A percentile compares a stretch with the other conserved stretches of the same genome.
Evolutionary conservation across 2,113 vertebrate genomes (phyloP).

Genomic region (Equus przewalskii): DNA sequence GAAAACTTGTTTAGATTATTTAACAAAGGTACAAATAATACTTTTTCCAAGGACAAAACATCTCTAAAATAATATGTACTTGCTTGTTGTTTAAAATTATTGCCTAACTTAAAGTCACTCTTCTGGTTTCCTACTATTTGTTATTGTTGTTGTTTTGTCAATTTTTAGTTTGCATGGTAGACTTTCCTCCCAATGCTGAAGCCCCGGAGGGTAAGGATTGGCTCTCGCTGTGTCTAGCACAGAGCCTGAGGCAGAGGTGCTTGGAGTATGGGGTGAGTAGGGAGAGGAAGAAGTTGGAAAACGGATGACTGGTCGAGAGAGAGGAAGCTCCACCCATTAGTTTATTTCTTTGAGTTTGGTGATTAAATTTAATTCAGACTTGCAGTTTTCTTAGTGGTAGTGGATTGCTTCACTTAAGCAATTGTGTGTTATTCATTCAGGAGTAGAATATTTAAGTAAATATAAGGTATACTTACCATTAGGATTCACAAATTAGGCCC

Average conservation of each 20-base stretch:
- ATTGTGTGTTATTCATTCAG: not conserved
- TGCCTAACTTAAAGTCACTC: not conserved
- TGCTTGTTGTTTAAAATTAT: not conserved
- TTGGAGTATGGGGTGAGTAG: not conserved
- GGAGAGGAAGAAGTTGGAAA: not conserved
- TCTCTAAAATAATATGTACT: not conserved
- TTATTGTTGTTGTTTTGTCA: not conserved
- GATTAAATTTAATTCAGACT: not conserved
- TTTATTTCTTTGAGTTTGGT: not conserved
- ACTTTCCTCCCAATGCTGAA: not conserved
- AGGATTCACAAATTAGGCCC: not conserved
- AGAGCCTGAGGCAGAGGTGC: too few species aligned
- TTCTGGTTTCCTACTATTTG: not conserved
- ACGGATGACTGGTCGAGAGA: not conserved
- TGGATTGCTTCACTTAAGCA: not conserved
- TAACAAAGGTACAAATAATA: not conserved
- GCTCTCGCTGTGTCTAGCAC: accelerated
- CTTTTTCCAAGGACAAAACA: not conserved
- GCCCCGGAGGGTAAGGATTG: not conserved
- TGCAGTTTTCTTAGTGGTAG: not conserved
- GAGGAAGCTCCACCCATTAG: not conserved
- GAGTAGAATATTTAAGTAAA: not conserved
- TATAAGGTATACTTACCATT: not conserved
- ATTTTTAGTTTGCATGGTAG: not conserved
- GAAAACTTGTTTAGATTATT: not conserved